These are phyloP conservation scores for Tychaedon coryphoeus DNA, from an alignment of 2,113 vertebrate species.

Conservation along the genomic window DNA sequence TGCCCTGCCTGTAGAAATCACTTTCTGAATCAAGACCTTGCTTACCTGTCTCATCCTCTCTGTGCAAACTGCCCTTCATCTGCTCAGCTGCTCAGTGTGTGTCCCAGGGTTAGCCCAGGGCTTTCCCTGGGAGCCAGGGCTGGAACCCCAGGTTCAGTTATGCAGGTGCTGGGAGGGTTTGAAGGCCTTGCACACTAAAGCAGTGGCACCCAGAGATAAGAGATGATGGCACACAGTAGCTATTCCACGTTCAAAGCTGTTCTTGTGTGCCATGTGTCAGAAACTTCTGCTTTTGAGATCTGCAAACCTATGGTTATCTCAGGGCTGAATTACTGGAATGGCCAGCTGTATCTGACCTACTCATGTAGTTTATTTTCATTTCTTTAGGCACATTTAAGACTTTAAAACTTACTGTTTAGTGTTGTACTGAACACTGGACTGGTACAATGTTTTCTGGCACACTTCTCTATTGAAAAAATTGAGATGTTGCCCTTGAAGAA, in stretches of 20 bases:
- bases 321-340: not conserved
- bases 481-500: not conserved
- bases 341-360: not conserved
- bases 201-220: not conserved
- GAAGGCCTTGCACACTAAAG: not conserved
- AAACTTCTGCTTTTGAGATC: not conserved
- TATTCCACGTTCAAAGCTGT: not conserved
- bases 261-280: not conserved
- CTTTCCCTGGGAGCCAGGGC: not conserved
- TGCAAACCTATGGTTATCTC: not conserved
- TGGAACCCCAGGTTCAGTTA: not conserved
- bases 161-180: not conserved
- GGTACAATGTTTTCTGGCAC: not conserved
- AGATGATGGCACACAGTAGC: not conserved
- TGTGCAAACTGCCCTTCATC: not conserved
- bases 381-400: not conserved
- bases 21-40: not conserved
- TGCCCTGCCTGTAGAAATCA: not conserved
- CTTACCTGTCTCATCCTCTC: not conserved
- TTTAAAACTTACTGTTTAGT: not conserved
- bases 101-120: not conserved
- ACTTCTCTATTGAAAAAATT: not conserved
- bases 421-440: not conserved
- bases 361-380: not conserved
- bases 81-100: not conserved